These are phyloP conservation scores for Herminia tarsipennalis DNA, from an alignment of 2,888 invertebrate genomes.

Conservation along the genomic window DNA sequence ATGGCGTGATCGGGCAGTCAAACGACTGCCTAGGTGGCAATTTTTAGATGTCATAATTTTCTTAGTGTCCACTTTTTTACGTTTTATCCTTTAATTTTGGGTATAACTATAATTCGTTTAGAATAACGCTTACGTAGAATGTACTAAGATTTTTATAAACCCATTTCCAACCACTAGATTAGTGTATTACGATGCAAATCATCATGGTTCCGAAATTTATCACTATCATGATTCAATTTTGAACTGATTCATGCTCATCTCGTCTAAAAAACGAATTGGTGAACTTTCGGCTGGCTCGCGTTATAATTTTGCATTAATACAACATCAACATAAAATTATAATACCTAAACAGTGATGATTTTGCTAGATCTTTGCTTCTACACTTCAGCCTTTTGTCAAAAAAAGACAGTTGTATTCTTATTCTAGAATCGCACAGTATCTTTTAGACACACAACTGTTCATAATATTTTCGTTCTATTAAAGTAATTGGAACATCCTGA, in stretches of 20 bases:
- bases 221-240: conserved; percentile 11
- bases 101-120: conserved; percentile 1
- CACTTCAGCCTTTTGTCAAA: not conserved
- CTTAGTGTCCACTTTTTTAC: conserved; percentile 34
- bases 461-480: too few species aligned
- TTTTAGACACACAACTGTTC: too few species aligned
- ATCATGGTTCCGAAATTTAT: conserved; percentile 17
- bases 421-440: too few species aligned
- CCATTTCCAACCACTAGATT: not conserved
- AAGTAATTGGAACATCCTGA: too few species aligned
- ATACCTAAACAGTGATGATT: conserved; percentile 5
- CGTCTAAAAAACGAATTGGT: not conserved
- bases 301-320: conserved; percentile 1
- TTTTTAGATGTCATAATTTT: conserved; percentile 70
- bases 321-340: conserved; percentile 3
- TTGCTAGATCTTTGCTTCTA: too few species aligned
- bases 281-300: not conserved
- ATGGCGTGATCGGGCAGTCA: conserved; percentile 35
- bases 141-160: not conserved
- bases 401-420: not conserved
- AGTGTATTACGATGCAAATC: conserved; percentile 10
- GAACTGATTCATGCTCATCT: conserved; percentile 6
- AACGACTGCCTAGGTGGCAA: conserved; percentile 79
- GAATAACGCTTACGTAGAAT: not conserved
- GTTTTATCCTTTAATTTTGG: conserved; percentile 5